Evolutionary conservation across 2,888 invertebrate genomes (phyloP).

Genomic region (Tenthredo notha): DNA sequence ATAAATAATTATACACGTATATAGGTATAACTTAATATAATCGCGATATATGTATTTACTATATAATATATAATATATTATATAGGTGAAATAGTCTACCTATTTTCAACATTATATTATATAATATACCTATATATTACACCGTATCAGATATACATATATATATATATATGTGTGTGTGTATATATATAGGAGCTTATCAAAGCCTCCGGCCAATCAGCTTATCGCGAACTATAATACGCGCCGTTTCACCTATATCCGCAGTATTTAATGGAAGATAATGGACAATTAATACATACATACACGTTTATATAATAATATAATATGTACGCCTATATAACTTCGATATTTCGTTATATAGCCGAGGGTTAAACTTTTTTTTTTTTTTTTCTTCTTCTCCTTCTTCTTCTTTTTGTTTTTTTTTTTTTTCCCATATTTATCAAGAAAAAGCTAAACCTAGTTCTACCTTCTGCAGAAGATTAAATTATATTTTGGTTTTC

Average conservation of each 20-base stretch:
- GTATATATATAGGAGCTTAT: not conserved
- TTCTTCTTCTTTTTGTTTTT: not conserved
- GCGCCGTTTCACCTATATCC: not conserved
- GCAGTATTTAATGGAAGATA: slow-evolving; percentile 40
- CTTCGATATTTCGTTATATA: not conserved
- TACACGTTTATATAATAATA: not conserved
- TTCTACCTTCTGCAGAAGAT: too few species aligned
- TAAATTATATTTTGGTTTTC: too few species aligned
- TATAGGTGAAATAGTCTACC: not conserved
- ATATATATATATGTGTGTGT: not conserved
- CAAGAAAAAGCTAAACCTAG: too few species aligned
- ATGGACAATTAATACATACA: slow-evolving; percentile 30
- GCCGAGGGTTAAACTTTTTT: not conserved
- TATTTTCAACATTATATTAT: not conserved
- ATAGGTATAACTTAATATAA: not conserved
- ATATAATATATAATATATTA: not conserved
- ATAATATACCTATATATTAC: not conserved
- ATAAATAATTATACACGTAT: too few species aligned
- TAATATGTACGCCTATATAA: not conserved
- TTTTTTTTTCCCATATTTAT: too few species aligned
- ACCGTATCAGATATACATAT: not conserved
- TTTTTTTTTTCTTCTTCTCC: not conserved
- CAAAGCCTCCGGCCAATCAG: slow-evolving; percentile 18
- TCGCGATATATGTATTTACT: not conserved
- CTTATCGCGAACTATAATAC: not conserved